Conservation (phyloP, 2,797 vertebrate species). For the Cetoscarus ocellatus region DNA sequence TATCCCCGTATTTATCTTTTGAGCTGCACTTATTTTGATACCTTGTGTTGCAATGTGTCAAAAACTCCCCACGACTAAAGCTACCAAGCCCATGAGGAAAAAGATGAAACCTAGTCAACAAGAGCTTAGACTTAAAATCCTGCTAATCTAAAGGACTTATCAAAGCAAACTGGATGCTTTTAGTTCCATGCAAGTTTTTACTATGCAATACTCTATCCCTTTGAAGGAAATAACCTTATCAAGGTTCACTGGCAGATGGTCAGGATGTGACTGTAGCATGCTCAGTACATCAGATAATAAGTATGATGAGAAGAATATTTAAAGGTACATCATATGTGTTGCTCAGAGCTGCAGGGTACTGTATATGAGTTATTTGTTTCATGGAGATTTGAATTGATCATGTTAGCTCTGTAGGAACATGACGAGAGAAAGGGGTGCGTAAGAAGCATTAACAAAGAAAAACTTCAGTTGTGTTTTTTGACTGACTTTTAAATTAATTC, state of each 20-base stretch:
- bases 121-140: no score
- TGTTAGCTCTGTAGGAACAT: not conserved
- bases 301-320: constrained; percentile 19
- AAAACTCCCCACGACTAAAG: no score
- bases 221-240: not conserved
- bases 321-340: not conserved
- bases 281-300: constrained; percentile 4
- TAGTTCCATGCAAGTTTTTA: constrained; percentile 7
- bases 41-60: constrained; percentile 22
- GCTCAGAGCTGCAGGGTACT: not conserved
- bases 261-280: not conserved
- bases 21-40: not conserved
- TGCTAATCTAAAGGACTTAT: no score
- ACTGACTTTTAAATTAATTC: not conserved
- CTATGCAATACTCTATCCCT: not conserved
- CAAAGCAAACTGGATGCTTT: no score
- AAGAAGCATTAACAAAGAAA: not conserved
- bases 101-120: no score
- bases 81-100: no score
- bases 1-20: no score
- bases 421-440: not conserved
- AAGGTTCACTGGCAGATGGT: constrained; percentile 7
- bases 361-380: not conserved
- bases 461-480: not conserved
- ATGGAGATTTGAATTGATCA: not conserved